Evolutionary conservation across 2,113 vertebrate genomes (phyloP).

Genomic region (Chloroceryle aenea): DNA sequence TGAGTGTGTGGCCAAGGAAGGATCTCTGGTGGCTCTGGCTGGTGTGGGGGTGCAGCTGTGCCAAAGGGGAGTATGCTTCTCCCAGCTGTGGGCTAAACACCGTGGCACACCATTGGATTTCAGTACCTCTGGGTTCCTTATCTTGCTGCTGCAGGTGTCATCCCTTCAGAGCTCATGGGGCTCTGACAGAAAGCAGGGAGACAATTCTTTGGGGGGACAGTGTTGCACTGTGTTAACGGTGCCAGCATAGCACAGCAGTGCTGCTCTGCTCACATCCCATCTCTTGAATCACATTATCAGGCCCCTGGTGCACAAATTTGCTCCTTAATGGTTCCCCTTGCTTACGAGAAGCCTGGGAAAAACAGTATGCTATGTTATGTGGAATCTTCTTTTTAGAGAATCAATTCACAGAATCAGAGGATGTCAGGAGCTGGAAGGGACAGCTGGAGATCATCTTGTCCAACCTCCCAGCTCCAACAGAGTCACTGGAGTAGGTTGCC

Average conservation of each 20-base stretch:
- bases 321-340: not conserved
- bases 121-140: not conserved
- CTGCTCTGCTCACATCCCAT: not conserved
- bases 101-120: not conserved
- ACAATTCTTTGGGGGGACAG: fast-evolving
- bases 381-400: not conserved
- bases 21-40: not conserved
- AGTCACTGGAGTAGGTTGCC: no score
- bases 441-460: no score
- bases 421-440: no score
- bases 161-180: not conserved
- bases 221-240: not conserved
- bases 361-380: not conserved
- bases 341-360: not conserved
- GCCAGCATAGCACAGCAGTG: not conserved
- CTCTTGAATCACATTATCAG: not conserved
- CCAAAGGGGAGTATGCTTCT: not conserved
- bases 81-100: not conserved
- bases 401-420: not conserved
- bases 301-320: not conserved
- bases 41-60: not conserved
- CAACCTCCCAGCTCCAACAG: no score
- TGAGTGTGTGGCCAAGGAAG: no score
- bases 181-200: not conserved
- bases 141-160: fast-evolving